Evolutionary conservation across 2,888 invertebrate genomes (phyloP).

Genomic region (Odontocolon sp.): DNA sequence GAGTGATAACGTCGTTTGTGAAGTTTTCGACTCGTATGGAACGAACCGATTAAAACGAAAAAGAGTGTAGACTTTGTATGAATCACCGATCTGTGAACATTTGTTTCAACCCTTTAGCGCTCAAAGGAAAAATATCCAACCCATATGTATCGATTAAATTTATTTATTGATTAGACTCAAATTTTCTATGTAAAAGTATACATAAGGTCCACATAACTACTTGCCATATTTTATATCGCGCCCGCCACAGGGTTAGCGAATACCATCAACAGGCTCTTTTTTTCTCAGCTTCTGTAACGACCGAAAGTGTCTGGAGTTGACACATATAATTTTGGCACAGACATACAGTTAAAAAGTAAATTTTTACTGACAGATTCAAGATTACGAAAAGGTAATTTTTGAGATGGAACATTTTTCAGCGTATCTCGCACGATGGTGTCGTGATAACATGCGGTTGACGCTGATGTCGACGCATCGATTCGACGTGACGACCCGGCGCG

Average conservation of each 20-base stretch:
- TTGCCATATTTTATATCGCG: too few species aligned
- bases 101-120: too few species aligned
- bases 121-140: too few species aligned
- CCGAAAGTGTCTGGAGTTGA: neutral
- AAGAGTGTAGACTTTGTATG: too few species aligned
- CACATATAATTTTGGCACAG: too few species aligned
- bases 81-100: too few species aligned
- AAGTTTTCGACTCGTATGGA: neutral
- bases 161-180: too few species aligned
- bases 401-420: neutral
- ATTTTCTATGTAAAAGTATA: too few species aligned
- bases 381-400: neutral
- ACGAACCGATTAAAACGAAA: too few species aligned
- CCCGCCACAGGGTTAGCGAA: neutral
- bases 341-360: too few species aligned
- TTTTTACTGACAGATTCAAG: neutral
- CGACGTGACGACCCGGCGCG: slow-evolving; percentile 55
- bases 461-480: slow-evolving; percentile 55
- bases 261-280: slow-evolving; percentile 6
- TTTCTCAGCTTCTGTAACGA: neutral
- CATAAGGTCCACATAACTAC: too few species aligned
- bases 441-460: slow-evolving; percentile 46
- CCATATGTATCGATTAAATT: too few species aligned
- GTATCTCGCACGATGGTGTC: neutral
- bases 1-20: slow-evolving; percentile 13